phyloP scores from a whole-genome alignment of 23 tunicate species.

The Pegea sp. region DNA sequence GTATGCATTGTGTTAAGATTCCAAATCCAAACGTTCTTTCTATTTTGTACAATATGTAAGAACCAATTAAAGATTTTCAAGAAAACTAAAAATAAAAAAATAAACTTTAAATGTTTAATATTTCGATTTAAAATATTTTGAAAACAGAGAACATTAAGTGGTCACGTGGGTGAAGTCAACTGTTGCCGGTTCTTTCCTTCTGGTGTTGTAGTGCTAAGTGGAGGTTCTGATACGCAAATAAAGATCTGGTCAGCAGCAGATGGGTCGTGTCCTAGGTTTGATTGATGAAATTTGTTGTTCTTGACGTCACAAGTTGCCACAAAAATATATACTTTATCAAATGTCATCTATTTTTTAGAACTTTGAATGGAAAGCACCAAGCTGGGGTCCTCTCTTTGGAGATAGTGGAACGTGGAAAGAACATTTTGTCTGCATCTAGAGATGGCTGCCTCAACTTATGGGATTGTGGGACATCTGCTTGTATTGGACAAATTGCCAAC shows the following conservation, averaged over 20 bases:
- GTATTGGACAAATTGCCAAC: conserved; percentile 3
- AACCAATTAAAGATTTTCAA: too few relatives aligned
- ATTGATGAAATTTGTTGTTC: not conserved
- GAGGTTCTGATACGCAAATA: conserved; percentile 48
- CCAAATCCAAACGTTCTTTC: too few relatives aligned
- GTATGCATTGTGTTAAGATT: too few relatives aligned
- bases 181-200: conserved; percentile 55
- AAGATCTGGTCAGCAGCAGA: conserved; percentile 58
- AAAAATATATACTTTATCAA: not conserved
- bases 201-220: conserved; percentile 32
- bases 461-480: conserved; percentile 27
- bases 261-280: conserved; percentile 37
- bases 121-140: too few relatives aligned
- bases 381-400: conserved; percentile 9
- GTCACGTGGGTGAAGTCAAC: conserved; percentile 41
- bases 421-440: conserved; percentile 20
- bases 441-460: conserved; percentile 24
- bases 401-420: conserved; percentile 19
- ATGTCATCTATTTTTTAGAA: conserved; percentile 6
- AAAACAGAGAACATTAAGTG: conserved; percentile 14
- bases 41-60: too few relatives aligned
- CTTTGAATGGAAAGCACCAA: conserved; percentile 25
- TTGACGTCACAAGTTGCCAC: not conserved
- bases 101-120: too few relatives aligned
- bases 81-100: too few relatives aligned